Percentiles rank a stretch among this genome's conserved stretches.
These are phyloP conservation scores for Agapornis roseicollis DNA, from an alignment of 2,113 vertebrate genomes.

Conservation along the genomic window DNA sequence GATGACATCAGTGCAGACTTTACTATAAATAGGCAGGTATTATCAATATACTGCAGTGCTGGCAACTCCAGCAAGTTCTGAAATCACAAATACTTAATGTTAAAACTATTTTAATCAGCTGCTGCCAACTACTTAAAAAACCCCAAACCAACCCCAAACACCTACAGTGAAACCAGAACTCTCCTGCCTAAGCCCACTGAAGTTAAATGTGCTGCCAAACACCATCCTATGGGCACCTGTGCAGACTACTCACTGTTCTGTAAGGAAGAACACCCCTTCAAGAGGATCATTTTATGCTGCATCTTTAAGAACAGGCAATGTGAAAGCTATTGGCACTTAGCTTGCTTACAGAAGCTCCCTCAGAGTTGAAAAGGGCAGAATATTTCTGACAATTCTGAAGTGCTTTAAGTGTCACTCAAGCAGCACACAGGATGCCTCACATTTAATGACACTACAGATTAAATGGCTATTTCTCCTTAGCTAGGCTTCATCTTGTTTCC, in stretches of 20 bases:
- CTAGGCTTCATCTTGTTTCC: not conserved
- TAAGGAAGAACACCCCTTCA: not conserved
- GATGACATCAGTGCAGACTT: not conserved
- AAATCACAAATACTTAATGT: not conserved
- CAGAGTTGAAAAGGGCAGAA: not conserved
- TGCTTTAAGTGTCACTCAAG: not conserved
- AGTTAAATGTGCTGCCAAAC: not conserved
- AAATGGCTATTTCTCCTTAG: not conserved
- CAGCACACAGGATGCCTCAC: not conserved
- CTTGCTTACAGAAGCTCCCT: not conserved
- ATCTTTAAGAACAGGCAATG: not conserved
- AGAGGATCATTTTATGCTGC: not conserved
- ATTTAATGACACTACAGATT: not conserved
- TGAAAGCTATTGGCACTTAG: not conserved
- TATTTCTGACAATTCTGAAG: not conserved
- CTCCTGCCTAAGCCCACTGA: not conserved
- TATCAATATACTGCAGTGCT: not conserved
- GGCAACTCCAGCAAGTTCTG: not conserved
- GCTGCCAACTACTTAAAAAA: not conserved
- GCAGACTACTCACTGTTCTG: not conserved
- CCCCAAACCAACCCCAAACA: not conserved
- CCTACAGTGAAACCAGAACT: not conserved
- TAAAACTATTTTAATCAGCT: not conserved
- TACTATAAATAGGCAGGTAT: slow-evolving; percentile 11
- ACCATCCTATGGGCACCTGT: not conserved